These are phyloP conservation scores for Clistopyga incitator DNA, from an alignment of 2,888 invertebrate species.

Conservation along the genomic window DNA sequence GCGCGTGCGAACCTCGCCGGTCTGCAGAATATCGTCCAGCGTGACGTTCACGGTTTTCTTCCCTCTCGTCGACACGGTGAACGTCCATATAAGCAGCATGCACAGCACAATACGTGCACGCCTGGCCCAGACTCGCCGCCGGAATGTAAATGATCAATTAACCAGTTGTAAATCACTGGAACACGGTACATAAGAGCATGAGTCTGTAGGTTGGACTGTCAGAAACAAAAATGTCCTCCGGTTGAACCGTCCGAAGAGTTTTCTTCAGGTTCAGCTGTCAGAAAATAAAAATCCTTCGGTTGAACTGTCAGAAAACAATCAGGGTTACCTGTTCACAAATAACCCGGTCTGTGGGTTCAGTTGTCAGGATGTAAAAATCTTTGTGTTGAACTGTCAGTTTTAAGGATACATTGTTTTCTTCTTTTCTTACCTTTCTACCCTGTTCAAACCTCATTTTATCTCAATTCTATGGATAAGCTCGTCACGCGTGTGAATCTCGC, in stretches of 20 bases:
- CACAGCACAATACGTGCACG: not conserved
- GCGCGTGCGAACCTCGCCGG: constrained; percentile 31
- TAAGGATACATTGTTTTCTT: no score
- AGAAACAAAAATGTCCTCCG: no score
- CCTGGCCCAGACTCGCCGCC: constrained; percentile 59
- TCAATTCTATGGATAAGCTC: constrained; percentile 28
- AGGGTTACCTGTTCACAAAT: no score
- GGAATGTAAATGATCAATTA: constrained; percentile 83
- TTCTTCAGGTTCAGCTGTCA: no score
- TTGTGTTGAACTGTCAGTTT: no score
- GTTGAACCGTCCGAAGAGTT: no score
- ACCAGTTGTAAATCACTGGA: constrained; percentile 80
- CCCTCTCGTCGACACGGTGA: not conserved
- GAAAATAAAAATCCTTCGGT: no score
- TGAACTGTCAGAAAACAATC: no score
- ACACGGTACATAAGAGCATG: constrained; percentile 63
- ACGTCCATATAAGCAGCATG: not conserved
- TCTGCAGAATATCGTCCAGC: constrained; percentile 45
- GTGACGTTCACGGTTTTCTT: constrained; percentile 51
- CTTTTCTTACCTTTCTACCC: constrained; percentile 20
- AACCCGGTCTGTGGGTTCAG: no score
- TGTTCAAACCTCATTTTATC: constrained; percentile 32
- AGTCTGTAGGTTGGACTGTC: no score
- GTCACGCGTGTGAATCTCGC: constrained; percentile 38
- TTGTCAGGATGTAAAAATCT: no score